These are phyloP conservation scores for Lagopus leucura DNA, from an alignment of 2,113 vertebrate species.

Conservation along the genomic window DNA sequence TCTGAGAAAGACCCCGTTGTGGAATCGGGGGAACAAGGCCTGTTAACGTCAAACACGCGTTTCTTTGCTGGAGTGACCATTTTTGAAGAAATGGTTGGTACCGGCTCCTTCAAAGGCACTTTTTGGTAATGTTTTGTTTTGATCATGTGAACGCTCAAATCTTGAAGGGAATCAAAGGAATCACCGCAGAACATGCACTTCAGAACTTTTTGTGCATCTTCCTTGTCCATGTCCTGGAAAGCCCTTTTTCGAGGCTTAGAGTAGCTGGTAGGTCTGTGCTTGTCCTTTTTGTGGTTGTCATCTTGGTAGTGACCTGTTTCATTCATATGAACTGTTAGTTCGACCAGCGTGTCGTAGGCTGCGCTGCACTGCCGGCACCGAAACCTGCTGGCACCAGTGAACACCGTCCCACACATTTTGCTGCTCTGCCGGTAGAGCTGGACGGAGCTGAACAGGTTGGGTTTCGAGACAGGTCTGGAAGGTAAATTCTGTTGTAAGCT, in stretches of 20 bases:
- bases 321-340: conserved; percentile 96
- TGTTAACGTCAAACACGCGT: conserved; percentile 90
- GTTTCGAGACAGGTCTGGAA: conserved; percentile 87
- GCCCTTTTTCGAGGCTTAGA: conserved; percentile 93
- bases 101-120: conserved; percentile 99
- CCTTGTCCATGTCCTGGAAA: conserved; percentile 96
- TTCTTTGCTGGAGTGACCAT: conserved; percentile 93
- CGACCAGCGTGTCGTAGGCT: conserved; percentile 96
- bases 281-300: conserved; percentile 93
- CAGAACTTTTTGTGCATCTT: conserved; percentile 96
- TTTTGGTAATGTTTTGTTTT: conserved; percentile 99
- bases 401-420: conserved; percentile 89
- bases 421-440: conserved; percentile 94
- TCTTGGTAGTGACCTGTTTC: conserved; percentile 98
- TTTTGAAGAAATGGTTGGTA: conserved; percentile 93
- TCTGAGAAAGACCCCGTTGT: conserved; percentile 90
- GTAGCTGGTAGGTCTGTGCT: conserved; percentile 87
- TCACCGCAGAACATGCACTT: conserved; percentile 99
- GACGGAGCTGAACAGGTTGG: conserved; percentile 96
- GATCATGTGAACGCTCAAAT: conserved; percentile 98
- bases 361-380: conserved; percentile 96
- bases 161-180: conserved; percentile 97
- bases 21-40: conserved; percentile 95
- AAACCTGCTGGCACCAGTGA: conserved; percentile 96
- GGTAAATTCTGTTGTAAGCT: conserved; percentile 93